Evolutionary conservation across 1,140 invertebrate genomes (phyloP).

Genomic region (Leucophenga varia): DNA sequence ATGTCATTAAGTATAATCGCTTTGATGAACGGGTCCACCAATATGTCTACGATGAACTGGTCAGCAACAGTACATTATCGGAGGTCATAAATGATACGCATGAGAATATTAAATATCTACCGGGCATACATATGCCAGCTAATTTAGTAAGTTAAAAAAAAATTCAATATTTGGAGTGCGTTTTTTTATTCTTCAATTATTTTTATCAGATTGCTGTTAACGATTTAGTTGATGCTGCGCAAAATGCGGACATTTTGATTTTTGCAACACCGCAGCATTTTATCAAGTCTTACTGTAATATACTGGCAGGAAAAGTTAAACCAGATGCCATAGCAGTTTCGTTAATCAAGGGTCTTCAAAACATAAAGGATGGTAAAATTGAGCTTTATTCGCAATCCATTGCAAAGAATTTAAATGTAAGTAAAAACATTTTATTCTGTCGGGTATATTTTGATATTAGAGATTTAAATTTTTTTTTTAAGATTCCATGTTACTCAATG

Average conservation of each 20-base stretch:
- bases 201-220: slow-evolving; percentile 84
- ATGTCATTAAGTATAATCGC: slow-evolving; percentile 11
- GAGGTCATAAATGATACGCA: slow-evolving; percentile 34
- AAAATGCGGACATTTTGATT: slow-evolving; percentile 91
- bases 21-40: slow-evolving; percentile 31
- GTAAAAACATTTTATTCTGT: no score
- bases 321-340: slow-evolving; percentile 86
- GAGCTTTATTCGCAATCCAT: slow-evolving; percentile 93
- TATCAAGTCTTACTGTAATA: slow-evolving; percentile 78
- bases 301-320: slow-evolving; percentile 85
- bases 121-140: slow-evolving; percentile 27
- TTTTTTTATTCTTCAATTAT: not conserved
- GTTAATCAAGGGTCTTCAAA: slow-evolving; percentile 94
- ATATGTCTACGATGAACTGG: slow-evolving; percentile 33
- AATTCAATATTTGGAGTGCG: not conserved
- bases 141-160: slow-evolving; percentile 29
- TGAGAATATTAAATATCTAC: slow-evolving; percentile 40
- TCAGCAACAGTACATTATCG: slow-evolving; percentile 19
- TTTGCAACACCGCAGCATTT: slow-evolving; percentile 99
- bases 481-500: slow-evolving; percentile 86
- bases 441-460: not conserved
- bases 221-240: slow-evolving; percentile 83
- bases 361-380: slow-evolving; percentile 82
- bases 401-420: no score
- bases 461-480: not conserved